These are phyloP conservation scores for Cosmorhoe ocellata DNA, from an alignment of 2,888 invertebrate species.

Conservation along the genomic window DNA sequence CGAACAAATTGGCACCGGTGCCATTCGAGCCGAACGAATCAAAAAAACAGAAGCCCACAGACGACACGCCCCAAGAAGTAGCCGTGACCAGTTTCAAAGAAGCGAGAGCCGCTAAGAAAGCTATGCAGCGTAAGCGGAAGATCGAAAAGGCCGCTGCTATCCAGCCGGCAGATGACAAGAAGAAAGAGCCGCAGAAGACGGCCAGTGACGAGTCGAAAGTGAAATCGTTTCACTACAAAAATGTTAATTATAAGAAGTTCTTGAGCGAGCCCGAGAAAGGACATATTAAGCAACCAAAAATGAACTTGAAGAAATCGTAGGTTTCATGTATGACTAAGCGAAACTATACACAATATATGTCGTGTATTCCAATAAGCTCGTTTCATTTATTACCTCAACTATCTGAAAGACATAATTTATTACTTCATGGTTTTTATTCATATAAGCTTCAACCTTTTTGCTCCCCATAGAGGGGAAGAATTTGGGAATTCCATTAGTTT, in stretches of 20 bases:
- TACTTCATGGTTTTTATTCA: no score
- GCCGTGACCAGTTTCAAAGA: not conserved
- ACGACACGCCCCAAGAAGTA: not conserved
- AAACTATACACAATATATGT: constrained; percentile 19
- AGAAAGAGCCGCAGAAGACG: constrained; percentile 34
- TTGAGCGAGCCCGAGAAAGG: constrained; percentile 51
- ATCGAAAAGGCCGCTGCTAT: constrained; percentile 37
- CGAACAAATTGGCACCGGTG: no score
- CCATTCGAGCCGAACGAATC: no score
- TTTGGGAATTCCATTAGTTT: no score
- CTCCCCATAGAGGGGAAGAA: no score
- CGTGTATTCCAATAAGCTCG: not conserved
- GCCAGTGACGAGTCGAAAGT: constrained; percentile 36
- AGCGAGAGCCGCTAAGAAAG: constrained; percentile 28
- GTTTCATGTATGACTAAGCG: constrained; percentile 37
- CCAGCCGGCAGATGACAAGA: constrained; percentile 29
- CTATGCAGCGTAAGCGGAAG: constrained; percentile 49
- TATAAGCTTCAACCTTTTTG: no score
- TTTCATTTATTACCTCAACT: constrained; percentile 1
- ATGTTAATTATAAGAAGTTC: constrained; percentile 61
- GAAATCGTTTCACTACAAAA: constrained; percentile 53
- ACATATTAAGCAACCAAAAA: constrained; percentile 55
- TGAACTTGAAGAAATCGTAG: constrained; percentile 59
- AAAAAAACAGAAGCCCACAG: no score
- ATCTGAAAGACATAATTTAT: no score